Evolutionary conservation across 2,797 vertebrate genomes (phyloP), one percentile per base, ranked within the genome.

Genomic region (Picus viridis): DNA sequence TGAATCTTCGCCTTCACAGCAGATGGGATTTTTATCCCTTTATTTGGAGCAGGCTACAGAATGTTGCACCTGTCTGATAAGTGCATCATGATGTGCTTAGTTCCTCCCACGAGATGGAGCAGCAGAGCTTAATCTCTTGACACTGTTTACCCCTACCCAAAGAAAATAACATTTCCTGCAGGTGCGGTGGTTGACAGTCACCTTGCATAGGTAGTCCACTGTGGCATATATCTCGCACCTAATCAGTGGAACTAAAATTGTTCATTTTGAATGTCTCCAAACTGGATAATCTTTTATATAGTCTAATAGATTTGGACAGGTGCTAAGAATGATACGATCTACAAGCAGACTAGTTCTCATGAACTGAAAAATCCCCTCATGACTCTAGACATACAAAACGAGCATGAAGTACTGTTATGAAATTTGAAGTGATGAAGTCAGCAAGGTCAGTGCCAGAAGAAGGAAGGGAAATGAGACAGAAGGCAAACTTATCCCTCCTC

Each of bases 41-140:
- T 32, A 7, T 14, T 63, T 6, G 15, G 22, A 58, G 34, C 12
- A 43, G 5, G 17, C 8, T 19, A 18, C 7, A 24, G 47, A 73
- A 43, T 29, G 39, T 23, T 72, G 36, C 70, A 85, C 89, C 75
- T 89, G 59, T 30, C 43, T 65, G 32, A 59, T 15, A 59, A 90
- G 22, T 8, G 32, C 12, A 32, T 34, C 5, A 1, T 53, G 67
- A 30, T 64, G 67, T 86, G 70, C 14, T 81, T n/a, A 75, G 29
- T 76, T 94, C 90, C 83, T 91, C 73, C 90, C 95, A 95, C 45
- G 36, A 96, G 95, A 65, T 84, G 94, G 92, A 96, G 90, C 79
- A 93, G 51, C 2, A 1, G 89, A 95, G 87, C 71, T 73, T 82
- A 61, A 34, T 18, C 67, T 39, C 45, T 45, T 73, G 73, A 45